Base-by-base conservation (phyloP, 2,113 vertebrate species). In the Myotis brandtii region DNA sequence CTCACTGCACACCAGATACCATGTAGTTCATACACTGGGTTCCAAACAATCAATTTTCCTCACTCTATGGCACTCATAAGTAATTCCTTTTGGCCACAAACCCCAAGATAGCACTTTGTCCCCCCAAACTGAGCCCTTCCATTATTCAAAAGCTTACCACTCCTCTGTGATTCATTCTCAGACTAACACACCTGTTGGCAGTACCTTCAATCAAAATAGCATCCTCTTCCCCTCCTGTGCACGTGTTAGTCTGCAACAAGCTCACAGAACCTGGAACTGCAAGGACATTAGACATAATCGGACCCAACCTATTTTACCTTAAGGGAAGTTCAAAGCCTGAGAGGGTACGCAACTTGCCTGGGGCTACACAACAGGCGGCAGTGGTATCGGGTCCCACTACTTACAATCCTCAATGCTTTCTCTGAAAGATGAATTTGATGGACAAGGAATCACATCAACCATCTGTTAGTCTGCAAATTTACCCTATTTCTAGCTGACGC, bases 171-270 rank as follows among this genome's bases (percentile, higher is more conserved):
- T 32, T 52, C 72, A 43, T n/a, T 75, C 70, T 56, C 62, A 95
- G 52, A 67, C 48, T n/a, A 56, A 50, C 13, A 69, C 37, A 73
- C 76, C 86, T 94, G 82, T 43, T 0, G 1, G 46, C 16, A 18
- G 70, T 12, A 52, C 48, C 48, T 62, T 77, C 59, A 23, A 94
- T 89, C 69, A 79, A 91, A 92, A 87, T 4, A 73, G 76, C 40
- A 69, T 82, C 40, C 46, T 94, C 18, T 72, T 82, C 88, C 43
- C 54, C 17, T 40, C 34, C 32, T 3, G 13, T 30, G 62, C n/a
- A 59, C 62, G 62, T 75, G 81, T 79, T 43, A 93, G 62, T 88
- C n/a, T 88, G 46, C 82, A 80, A 84, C 21, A 95, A 34, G 70
- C 30, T 48, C 64, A 76, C 9, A 79, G 54, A 64, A 52, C 25